Evolutionary conservation across 1,140 invertebrate genomes (phyloP).

Genomic region (Scaptomyza graminum): DNA sequence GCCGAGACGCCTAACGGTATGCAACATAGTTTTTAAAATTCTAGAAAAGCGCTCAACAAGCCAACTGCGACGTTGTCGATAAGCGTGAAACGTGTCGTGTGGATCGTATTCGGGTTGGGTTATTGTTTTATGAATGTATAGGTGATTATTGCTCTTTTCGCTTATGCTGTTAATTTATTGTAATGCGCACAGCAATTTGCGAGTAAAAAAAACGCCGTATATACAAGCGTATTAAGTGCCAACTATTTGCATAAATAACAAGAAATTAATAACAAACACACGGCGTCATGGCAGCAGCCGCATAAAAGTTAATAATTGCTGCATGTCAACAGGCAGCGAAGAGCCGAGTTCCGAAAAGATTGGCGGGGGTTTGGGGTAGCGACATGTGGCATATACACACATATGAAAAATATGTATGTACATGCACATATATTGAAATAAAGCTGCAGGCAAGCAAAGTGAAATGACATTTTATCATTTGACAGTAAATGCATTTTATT

Average conservation of each 20-base stretch:
- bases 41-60: constrained; percentile 19
- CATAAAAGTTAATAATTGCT: constrained; percentile 81
- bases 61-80: constrained; percentile 54
- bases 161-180: constrained; percentile 72
- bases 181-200: constrained; percentile 72
- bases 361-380: constrained; percentile 10
- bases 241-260: constrained; percentile 83
- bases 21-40: constrained; percentile 68
- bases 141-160: constrained; percentile 33
- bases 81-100: constrained; percentile 57
- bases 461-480: constrained; percentile 79
- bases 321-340: constrained; percentile 69
- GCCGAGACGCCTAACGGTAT: constrained; percentile 22
- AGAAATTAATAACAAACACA: constrained; percentile 83
- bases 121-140: constrained; percentile 5
- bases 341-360: not conserved
- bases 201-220: constrained; percentile 32
- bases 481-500: constrained; percentile 81
- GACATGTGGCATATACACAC: constrained; percentile 67
- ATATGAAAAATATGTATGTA: constrained; percentile 9
- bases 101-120: not conserved
- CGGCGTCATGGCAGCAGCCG: constrained; percentile 76
- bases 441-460: constrained; percentile 42
- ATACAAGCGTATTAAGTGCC: constrained; percentile 78
- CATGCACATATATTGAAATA: constrained; percentile 12